Percentiles rank a stretch among this genome's conserved stretches.
Evolutionary conservation across 2,888 invertebrate species (phyloP).

Genomic region (Mimas tiliae): DNA sequence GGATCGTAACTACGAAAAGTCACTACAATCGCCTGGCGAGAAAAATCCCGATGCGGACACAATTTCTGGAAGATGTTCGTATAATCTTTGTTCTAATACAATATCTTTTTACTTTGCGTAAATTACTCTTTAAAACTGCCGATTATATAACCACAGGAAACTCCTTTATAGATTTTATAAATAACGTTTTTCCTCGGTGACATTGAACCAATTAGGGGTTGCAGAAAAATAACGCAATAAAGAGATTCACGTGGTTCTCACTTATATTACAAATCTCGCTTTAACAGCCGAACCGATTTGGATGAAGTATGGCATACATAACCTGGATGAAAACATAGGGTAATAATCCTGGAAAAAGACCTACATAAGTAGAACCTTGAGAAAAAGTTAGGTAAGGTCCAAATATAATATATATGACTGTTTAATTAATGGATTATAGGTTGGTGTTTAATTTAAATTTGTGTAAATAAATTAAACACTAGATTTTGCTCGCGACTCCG

Average conservation of each 20-base stretch:
- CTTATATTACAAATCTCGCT: no score
- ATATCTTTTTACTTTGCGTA: background rate
- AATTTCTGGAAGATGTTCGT: slow-evolving; percentile 84
- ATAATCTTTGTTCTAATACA: slow-evolving; percentile 28
- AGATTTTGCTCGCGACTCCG: no score
- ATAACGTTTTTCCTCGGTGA: slow-evolving; percentile 51
- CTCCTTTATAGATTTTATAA: slow-evolving; percentile 28
- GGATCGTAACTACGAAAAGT: slow-evolving; percentile 81
- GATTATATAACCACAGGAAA: slow-evolving; percentile 39
- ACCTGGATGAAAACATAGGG: no score
- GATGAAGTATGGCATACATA: no score
- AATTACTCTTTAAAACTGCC: background rate
- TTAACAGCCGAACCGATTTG: no score
- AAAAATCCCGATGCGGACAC: slow-evolving; percentile 76
- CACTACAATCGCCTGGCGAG: slow-evolving; percentile 79
- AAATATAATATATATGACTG: no score
- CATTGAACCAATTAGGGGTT: slow-evolving; percentile 62
- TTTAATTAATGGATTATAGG: no score
- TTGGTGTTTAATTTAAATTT: no score
- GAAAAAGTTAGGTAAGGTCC: no score
- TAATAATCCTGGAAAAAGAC: no score
- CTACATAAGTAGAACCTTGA: no score
- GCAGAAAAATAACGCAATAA: slow-evolving; percentile 36
- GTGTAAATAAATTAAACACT: no score
- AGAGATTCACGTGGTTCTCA: slow-evolving; percentile 50